phyloP scores from a whole-genome alignment of 1,140 invertebrate genomes.

The Stratiolaelaps scimitus region DNA sequence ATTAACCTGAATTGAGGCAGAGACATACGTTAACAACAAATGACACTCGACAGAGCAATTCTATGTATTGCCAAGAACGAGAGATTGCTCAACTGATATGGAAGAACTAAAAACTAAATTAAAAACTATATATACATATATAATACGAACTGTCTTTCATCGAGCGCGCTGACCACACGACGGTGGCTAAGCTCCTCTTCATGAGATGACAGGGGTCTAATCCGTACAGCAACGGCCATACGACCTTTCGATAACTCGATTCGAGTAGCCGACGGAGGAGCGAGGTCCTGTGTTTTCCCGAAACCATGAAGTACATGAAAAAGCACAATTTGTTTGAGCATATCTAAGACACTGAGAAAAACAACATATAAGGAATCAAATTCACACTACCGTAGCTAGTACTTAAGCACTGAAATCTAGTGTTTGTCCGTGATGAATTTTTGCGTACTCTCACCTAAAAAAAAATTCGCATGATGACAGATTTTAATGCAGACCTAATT shows the following conservation, averaged over 20 bases:
- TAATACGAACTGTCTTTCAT: conserved; percentile 4
- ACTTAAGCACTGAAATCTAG: too few relatives aligned
- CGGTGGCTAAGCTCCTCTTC: background rate
- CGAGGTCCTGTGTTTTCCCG: background rate
- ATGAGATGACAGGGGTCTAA: background rate
- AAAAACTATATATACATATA: background rate
- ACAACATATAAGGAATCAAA: too few relatives aligned
- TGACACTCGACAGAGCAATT: too few relatives aligned
- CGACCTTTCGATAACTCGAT: conserved; percentile 21
- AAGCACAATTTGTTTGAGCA: background rate
- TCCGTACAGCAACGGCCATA: conserved; percentile 17
- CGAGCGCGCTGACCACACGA: background rate
- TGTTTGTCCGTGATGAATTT: too few relatives aligned
- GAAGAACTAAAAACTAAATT: background rate
- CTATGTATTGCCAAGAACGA: background rate
- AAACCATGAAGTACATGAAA: background rate
- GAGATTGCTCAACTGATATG: background rate
- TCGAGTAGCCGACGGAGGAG: background rate
- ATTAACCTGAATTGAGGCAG: background rate
- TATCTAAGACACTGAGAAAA: too few relatives aligned
- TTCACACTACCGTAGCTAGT: too few relatives aligned
- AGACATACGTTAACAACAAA: background rate
- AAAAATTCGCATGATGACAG: too few relatives aligned
- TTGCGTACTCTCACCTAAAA: too few relatives aligned
- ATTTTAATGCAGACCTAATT: too few relatives aligned